phyloP scores from a whole-genome alignment of 2,888 invertebrate species.

The Lydus trimaculatus region DNA sequence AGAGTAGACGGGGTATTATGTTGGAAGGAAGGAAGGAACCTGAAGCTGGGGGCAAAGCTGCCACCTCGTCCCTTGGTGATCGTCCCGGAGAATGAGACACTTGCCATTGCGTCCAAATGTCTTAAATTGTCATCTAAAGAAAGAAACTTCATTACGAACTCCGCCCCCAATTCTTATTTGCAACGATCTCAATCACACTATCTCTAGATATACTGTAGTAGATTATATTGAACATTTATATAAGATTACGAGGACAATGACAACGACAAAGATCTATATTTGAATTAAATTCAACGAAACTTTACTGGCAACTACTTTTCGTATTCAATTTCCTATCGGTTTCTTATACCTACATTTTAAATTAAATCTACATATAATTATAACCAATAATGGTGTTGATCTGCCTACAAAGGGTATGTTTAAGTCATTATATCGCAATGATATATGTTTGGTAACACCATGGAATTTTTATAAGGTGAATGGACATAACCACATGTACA shows the following conservation, averaged over 20 bases:
- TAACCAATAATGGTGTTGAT: neutral
- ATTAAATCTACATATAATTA: neutral
- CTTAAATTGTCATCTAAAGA: conserved; percentile 58
- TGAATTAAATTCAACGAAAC: neutral
- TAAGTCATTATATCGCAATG: neutral
- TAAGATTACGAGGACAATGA: neutral
- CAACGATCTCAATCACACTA: conserved; percentile 9
- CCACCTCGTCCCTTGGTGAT: conserved; percentile 56
- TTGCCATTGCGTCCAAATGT: conserved; percentile 53
- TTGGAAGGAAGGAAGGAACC: conserved; percentile 55
- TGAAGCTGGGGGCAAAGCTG: conserved; percentile 47
- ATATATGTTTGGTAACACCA: conserved; percentile 17
- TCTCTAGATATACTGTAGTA: neutral
- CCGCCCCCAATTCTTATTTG: conserved; percentile 24
- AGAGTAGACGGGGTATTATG: conserved; percentile 61
- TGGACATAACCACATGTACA: conserved; percentile 29
- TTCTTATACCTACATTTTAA: neutral
- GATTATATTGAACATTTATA: neutral
- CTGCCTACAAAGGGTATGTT: neutral
- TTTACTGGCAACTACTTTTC: neutral
- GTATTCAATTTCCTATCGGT: neutral
- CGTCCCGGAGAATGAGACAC: conserved; percentile 60
- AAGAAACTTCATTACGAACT: conserved; percentile 54
- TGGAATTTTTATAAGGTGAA: conserved; percentile 31
- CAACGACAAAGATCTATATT: conserved; percentile 1